Base-by-base conservation (phyloP, 2,888 invertebrate species). In the Taenaris catops region DNA sequence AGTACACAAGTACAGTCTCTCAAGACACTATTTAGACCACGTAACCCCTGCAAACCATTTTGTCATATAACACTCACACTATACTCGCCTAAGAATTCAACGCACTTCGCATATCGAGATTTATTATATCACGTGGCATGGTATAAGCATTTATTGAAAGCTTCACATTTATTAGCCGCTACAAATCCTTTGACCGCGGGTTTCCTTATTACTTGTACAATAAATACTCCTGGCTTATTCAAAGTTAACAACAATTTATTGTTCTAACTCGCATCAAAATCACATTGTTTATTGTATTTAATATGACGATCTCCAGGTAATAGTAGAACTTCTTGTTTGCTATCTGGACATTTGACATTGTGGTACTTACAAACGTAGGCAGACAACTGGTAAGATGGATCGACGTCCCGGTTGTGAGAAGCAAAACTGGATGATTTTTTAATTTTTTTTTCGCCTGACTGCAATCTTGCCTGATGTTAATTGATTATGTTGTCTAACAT, bases 141-240 rank as follows among this genome's bases (percentile, higher is more conserved):
- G n/a, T n/a, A n/a, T n/a, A n/a, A n/a, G 28, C 6, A 8, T n/a
- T 28, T 31, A 8, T 31, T 21, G 20, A 31, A 21, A 31, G 14
- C 9, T 7, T 18, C 8, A 20, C 20, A 20, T 28, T 19, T 28
- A 28, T 31, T 21, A 16, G 14, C 12, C 12, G 28, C 11, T 21
- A 29, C 9, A 21, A 31, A 31, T 31, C 20, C 21, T 31, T 31
- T 14, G 29, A 21, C 21, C 9, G 14, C 12, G 14, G 8, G 14
- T 31, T 21, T 31, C 12, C 29, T 23, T 31, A n/a, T 8, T 9
- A 21, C 21, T 9, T 2, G n/a, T 6, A 21, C 29, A 5, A 29
- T 29, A 20, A 21, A 21, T 21, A 21, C 16, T 21, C 7, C 4
- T n/a, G 14, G 29, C 14, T 23, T 31, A 29, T 29, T 29, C 28